Evolutionary conservation across 2,888 invertebrate species (phyloP), one percentile per base, ranked within the genome.

Genomic region (Hipparchia sbordonii): DNA sequence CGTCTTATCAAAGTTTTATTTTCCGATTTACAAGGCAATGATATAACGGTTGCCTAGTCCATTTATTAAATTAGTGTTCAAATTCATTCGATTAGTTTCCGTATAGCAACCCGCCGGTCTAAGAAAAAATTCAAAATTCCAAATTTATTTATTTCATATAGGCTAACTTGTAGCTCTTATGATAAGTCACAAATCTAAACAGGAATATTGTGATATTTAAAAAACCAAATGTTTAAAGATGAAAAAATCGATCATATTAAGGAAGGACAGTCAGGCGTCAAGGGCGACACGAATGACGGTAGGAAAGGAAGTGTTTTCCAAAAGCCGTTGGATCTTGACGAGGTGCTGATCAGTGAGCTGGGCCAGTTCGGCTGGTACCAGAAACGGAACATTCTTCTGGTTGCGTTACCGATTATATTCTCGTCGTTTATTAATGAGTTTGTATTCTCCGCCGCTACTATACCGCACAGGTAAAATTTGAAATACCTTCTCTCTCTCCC

Each of bases 391-490:
- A 60, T 69, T 6, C 52, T 69, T 6, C 72, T 92, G 66, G 85
- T 96, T 72, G 94, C 96, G 65, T 92, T 95, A 72, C 96, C 96
- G 1, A 92, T 96, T 78, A 88, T 96, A 74, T 95, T 96, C 84
- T 95, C 96, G 2, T 95, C 96, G 0, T 95, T 95, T 75, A 94
- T 95, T 78, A 94, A 96, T 76, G 95, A 95, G 60, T 97, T 95
- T 81, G 95, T 96, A 73, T 97, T 97, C 84, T 96, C 96, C 0
- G 96, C 96, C 0, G 95, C 95, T 72, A 94, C 95, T 77, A 88
- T 96, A 23, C 93, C 94, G 57, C 96, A 96, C 91, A 96, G 96
- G 96, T 67, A 59, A 46, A 46, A 46, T 6, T 46, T 23, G 0
- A 23, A 23, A 23, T 23, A 23, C 23, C 23, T 23, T 23, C 23